Base-by-base conservation (phyloP, 2,797 vertebrate genomes). In the Poecilia picta region DNA sequence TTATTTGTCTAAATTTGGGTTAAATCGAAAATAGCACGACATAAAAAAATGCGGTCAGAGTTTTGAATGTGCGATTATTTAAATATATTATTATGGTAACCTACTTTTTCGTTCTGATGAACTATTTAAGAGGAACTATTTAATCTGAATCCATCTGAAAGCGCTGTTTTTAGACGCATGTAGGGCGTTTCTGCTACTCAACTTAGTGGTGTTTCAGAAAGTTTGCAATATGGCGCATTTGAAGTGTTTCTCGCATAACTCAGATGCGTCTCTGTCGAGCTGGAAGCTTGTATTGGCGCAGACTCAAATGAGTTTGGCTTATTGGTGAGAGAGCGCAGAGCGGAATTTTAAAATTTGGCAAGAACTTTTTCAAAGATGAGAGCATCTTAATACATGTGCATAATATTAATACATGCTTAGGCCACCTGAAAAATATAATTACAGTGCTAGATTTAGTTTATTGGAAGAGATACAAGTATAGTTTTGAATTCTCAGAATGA, bases 291-390 rank as follows among this genome's bases (percentile, higher is more conserved):
- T 57, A 28, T 91, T 25, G 41, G 62, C 55, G 76, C 68, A 74
- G 78, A 79, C 31, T 75, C 72, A 87, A 84, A 20, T 77, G 47
- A 82, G 74, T 75, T 77, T 75, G 59, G 68, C 41, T 78, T 78
- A 55, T 79, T 87, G 75, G 71, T 76, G 70, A 77, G 70, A 77
- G 62, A 36, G 33, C 82, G 73, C 77, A 43, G 81, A 57, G 75
- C 28, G 68, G 8, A 43, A 51, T 51, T 59, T 81, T 43, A 74
- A 70, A 49, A 83, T 73, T 72, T 83, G 76, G 20, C 28, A 78
- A 80, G 75, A 72, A 81, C 81, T 75, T 82, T 53, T 72, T 81
- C 72, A 87, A 79, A 88, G 70, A 76, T 25, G 28, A 64, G 7
- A 73, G 43, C 66, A 41, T n/a, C n/a, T n/a, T n/a, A n/a, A n/a